These are phyloP conservation scores for Drosophila borealis DNA, from an alignment of 2,888 invertebrate genomes.

Conservation along the genomic window DNA sequence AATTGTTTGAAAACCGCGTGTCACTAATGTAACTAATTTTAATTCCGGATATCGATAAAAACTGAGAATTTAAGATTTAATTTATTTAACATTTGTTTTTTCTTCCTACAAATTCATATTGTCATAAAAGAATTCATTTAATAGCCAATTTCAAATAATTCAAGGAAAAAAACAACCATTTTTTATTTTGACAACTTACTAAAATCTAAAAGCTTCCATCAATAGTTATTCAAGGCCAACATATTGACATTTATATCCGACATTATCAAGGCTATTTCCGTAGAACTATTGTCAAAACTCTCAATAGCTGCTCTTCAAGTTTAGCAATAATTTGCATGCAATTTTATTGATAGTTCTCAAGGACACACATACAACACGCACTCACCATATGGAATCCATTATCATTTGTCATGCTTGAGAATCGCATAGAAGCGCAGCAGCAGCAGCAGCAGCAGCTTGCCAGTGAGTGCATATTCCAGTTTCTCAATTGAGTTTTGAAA, in stretches of 20 bases:
- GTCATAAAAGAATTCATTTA: no score
- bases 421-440: slow-evolving; percentile 22
- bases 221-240: neutral
- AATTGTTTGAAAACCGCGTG: no score
- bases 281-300: neutral
- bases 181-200: no score
- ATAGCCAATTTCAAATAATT: no score
- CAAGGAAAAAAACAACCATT: no score
- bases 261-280: neutral
- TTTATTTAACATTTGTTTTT: no score
- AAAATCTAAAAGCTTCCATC: no score
- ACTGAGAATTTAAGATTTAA: no score
- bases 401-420: slow-evolving; percentile 63
- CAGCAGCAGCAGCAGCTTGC: slow-evolving; percentile 9
- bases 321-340: slow-evolving; percentile 33
- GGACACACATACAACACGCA: slow-evolving; percentile 13
- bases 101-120: no score
- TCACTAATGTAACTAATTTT: no score
- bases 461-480: slow-evolving; percentile 54
- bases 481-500: slow-evolving; percentile 59
- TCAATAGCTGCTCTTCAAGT: slow-evolving; percentile 6
- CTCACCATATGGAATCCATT: slow-evolving; percentile 54
- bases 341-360: slow-evolving; percentile 53
- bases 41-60: no score
- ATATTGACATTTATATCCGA: neutral